Base-by-base conservation (phyloP, 1,140 invertebrate species). In the Mercenaria mercenaria region DNA sequence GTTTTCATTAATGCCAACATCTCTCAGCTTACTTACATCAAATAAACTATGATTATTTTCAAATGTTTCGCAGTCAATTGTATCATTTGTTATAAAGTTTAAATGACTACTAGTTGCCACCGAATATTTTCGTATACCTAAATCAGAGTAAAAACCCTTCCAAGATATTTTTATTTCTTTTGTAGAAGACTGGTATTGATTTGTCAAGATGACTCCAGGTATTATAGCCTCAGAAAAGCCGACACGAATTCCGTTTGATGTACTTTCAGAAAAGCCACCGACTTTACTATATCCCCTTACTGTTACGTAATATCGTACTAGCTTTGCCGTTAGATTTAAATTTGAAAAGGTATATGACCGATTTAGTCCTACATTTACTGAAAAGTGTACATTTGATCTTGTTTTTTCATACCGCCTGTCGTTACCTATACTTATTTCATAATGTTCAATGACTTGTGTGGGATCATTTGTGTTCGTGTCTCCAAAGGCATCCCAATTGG, bases 401-500 rank as follows among this genome's bases (percentile, higher is more conserved):
- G 82, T 84, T 50, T 72, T 84, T 13, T 32, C 29, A 50, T 69
- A 84, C 13, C 82, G 34, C 13, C 82, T 23, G 64, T 84, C 82
- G 47, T 84, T 84, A n/a, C 82, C 80, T 0, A 84, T 52, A 32
- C 61, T 41, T 18, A 84, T 61, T 50, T 72, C 64, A 50, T 84
- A 84, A 32, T 72, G 82, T 34, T 41, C 8, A 29, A 84, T 84
- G 8, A 15, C 29, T 32, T 84, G 82, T 50, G 67, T 72, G n/a
- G 82, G 82, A 47, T 84, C 67, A 41, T 69, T 47, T 23, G 82
- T 69, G 29, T 39, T 39, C n/a, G n/a, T n/a, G n/a, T 72, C 64
- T 26, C 82, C 82, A 50, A 84, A 84, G 15, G 47, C 61, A 50
- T 72, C 82, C 82, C 82, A 84, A 50, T 84, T 84, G 13, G 56